Conservation (phyloP, 2,113 vertebrate genomes). For the Otus sunia region DNA sequence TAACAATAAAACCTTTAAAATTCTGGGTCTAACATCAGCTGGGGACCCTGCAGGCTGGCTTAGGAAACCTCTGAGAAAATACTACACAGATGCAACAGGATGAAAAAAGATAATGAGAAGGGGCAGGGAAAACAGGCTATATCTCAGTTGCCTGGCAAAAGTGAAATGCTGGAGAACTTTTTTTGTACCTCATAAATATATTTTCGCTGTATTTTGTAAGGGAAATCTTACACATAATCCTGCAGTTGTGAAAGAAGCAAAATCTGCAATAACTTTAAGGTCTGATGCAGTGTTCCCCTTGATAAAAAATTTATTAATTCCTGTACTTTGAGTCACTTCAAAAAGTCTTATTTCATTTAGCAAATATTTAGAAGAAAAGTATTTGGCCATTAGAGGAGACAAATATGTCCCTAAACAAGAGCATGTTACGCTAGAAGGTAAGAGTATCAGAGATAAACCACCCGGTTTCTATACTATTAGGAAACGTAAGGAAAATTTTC, state of each 20-base stretch:
- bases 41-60: not conserved
- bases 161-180: not conserved
- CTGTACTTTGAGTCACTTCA: not conserved
- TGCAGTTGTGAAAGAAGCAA: not conserved
- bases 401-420: accelerated
- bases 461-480: not conserved
- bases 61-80: not conserved
- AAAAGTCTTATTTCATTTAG: not conserved
- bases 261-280: not conserved
- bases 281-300: not conserved
- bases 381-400: not conserved
- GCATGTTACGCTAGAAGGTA: not conserved
- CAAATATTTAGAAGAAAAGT: not conserved
- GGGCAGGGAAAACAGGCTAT: not conserved
- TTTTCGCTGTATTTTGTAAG: not conserved
- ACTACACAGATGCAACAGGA: not conserved
- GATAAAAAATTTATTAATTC: not conserved
- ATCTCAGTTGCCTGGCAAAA: not conserved
- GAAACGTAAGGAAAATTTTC: not conserved
- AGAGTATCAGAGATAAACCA: not conserved
- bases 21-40: not conserved
- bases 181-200: not conserved
- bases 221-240: not conserved
- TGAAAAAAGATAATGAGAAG: not conserved
- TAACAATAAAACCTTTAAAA: not conserved